Evolutionary conservation across 2,113 vertebrate genomes (phyloP).

Genomic region (Numida meleagris): DNA sequence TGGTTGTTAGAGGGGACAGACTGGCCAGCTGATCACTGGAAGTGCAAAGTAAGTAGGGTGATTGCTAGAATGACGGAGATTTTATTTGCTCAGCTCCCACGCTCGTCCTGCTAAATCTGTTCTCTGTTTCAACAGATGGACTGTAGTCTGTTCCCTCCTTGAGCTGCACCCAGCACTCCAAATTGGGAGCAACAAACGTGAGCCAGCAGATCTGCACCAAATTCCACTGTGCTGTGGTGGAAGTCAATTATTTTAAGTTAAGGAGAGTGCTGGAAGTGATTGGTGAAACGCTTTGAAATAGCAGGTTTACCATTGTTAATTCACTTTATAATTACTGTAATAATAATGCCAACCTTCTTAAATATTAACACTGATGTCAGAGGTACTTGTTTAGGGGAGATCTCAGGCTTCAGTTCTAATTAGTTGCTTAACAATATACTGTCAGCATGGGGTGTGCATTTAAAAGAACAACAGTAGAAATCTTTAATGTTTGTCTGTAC

Average conservation of each 20-base stretch:
- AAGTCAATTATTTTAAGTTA: background rate
- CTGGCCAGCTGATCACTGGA: conserved; percentile 13
- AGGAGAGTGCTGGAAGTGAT: background rate
- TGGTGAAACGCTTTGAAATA: background rate
- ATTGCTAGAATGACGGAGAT: conserved; percentile 48
- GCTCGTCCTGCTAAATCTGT: conserved; percentile 40
- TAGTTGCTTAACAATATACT: background rate
- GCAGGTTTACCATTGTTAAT: background rate
- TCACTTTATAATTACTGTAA: background rate
- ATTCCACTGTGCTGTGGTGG: background rate
- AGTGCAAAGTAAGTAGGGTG: conserved; percentile 44
- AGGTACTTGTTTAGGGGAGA: conserved; percentile 14
- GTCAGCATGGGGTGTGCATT: background rate
- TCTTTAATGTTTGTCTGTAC: background rate
- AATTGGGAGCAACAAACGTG: background rate
- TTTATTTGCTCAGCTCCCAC: conserved; percentile 57
- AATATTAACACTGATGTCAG: background rate
- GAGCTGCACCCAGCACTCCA: background rate
- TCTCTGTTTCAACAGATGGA: conserved; percentile 50
- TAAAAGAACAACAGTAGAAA: background rate
- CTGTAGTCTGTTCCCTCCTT: background rate
- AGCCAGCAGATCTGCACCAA: background rate
- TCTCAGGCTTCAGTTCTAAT: background rate
- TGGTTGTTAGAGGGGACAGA: background rate
- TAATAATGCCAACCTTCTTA: background rate